Conservation (phyloP, 2,888 invertebrate genomes). For the Zygothrica quintamaculata region DNA sequence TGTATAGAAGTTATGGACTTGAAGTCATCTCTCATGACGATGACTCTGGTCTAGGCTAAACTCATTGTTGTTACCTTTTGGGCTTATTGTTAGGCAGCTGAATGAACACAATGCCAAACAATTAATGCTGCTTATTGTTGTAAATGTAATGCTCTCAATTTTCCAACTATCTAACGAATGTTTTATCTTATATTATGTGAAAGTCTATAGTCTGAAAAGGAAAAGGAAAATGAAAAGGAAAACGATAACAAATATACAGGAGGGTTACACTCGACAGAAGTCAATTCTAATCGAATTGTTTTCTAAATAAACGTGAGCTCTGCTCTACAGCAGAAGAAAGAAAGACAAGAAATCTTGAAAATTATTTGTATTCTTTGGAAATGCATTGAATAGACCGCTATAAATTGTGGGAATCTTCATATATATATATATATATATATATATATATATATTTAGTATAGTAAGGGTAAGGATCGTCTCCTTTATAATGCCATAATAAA, state of each 20-base stretch:
- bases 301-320: slow-evolving; percentile 64
- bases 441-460: too few species aligned
- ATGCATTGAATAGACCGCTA: slow-evolving; percentile 50
- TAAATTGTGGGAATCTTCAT: slow-evolving; percentile 69
- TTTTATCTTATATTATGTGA: slow-evolving; percentile 52
- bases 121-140: slow-evolving; percentile 77
- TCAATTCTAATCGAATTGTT: slow-evolving; percentile 82
- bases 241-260: background rate
- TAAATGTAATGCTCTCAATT: slow-evolving; percentile 46
- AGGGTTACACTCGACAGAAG: slow-evolving; percentile 77
- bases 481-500: slow-evolving; percentile 69
- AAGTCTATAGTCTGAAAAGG: slow-evolving; percentile 52
- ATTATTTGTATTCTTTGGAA: slow-evolving; percentile 60
- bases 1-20: slow-evolving; percentile 27
- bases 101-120: slow-evolving; percentile 70
- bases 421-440: too few species aligned
- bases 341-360: slow-evolving; percentile 27
- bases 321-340: too few species aligned
- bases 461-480: slow-evolving; percentile 11
- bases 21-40: slow-evolving; percentile 55
- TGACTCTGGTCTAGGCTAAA: too few species aligned
- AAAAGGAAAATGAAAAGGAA: slow-evolving; percentile 2
- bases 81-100: slow-evolving; percentile 54
- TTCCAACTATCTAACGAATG: slow-evolving; percentile 20
- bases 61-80: slow-evolving; percentile 61